Base-by-base conservation (phyloP, 1,140 invertebrate species). In the Drosophila repleta region DNA sequence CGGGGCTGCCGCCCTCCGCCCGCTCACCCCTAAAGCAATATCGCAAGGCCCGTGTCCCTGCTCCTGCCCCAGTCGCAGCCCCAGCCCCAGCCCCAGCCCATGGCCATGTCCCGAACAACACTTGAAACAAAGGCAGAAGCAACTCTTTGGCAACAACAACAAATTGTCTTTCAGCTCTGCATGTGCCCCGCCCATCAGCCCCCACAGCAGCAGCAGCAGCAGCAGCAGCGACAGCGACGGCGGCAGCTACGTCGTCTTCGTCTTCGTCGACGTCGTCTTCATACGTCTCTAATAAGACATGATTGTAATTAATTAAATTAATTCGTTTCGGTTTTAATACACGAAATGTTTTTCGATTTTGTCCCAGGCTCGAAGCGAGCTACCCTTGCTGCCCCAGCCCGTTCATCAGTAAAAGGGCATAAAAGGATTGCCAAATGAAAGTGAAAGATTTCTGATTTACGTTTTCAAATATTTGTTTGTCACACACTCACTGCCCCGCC, bases 221-320 rank as follows among this genome's bases (percentile, higher is more conserved):
- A 32, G 29, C 29, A 11, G 29, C 37, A 51, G 53, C 57, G 53
- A 48, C 29, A 4, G 52, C 48, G 4, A n/a, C n/a, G n/a, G n/a
- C n/a, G n/a, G n/a, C n/a, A n/a, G n/a, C n/a, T n/a, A n/a, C 43
- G 17, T 52, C 41, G 35, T 58, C 21, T 7, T 60, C 48, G 45
- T 66, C 52, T 13, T 62, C 41, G 51, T 65, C 18, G 17, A 58
- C 52, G 41, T 63, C 82, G 45, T 67, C 77, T 82, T 79, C 82
- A 87, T 87, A 88, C 83, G 83, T 85, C 90, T 91, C 90, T 91
- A 91, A 91, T 91, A 91, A 91, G 90, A 91, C 90, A 90, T 90
- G 90, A 91, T 91, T 91, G 90, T 91, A 91, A 91, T 91, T 91
- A 91, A 91, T 91, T 91, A 89, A 91, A 91, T 91, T 91, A 91